Conservation (phyloP, 2,113 vertebrate species). For the Nanger granti region DNA sequence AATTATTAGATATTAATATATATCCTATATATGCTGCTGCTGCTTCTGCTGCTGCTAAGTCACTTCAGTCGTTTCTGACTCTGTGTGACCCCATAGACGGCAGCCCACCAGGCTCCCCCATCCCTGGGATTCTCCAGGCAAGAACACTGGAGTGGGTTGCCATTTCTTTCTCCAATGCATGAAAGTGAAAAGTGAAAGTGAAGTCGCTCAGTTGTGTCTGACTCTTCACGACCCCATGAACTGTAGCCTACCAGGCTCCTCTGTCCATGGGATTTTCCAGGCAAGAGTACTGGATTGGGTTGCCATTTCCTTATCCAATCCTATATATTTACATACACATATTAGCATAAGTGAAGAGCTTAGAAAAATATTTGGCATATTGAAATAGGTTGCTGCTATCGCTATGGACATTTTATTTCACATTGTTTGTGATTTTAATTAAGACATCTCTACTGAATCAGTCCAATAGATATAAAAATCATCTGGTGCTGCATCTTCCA, state of each 20-base stretch:
- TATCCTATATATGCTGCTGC: not conserved
- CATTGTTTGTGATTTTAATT: not conserved
- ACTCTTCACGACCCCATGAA: not conserved
- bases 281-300: not conserved
- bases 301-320: not conserved
- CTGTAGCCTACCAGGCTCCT: not conserved
- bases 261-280: not conserved
- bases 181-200: not conserved
- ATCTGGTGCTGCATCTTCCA: accelerated
- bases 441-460: not conserved
- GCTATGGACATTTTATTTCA: not conserved
- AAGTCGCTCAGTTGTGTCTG: accelerated
- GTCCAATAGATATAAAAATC: not conserved
- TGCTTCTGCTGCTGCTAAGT: not conserved
- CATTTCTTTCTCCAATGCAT: not conserved
- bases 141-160: not conserved
- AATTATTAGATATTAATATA: not conserved
- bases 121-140: not conserved
- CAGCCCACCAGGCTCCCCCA: accelerated
- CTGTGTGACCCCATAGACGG: not conserved
- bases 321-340: not conserved
- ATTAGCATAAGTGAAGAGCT: not conserved
- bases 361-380: not conserved
- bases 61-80: accelerated
- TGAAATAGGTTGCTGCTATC: not conserved